A percentile compares a stretch with the other conserved stretches of the same genome.
Evolutionary conservation across 1,140 invertebrate species (phyloP).

Genomic region (Mycetomoellerius zeteki): DNA sequence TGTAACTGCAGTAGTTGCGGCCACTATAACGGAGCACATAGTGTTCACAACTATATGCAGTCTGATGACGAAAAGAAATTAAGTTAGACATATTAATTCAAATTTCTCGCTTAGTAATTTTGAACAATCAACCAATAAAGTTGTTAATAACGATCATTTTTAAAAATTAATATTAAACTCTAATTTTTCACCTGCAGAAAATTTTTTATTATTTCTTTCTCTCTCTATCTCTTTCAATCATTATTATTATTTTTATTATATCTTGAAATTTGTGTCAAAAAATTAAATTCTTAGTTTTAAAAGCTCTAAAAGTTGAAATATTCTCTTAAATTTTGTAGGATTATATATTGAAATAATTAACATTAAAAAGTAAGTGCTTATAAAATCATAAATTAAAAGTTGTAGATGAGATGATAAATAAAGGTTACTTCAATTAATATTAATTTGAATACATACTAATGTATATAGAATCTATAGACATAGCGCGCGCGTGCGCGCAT

Average conservation of each 20-base stretch:
- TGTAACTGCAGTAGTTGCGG: slow-evolving; percentile 1
- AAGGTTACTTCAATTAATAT: slow-evolving; percentile 5
- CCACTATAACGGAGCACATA: not conserved
- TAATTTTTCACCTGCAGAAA: not conserved
- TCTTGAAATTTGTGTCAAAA: not conserved
- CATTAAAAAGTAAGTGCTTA: not conserved
- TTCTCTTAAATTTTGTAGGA: not conserved
- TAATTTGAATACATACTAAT: too few relatives aligned
- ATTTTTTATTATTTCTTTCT: not conserved
- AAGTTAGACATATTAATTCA: not conserved
- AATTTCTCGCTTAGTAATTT: not conserved
- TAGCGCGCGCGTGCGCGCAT: too few relatives aligned
- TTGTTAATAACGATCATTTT: not conserved
- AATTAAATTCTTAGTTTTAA: not conserved
- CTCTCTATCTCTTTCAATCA: not conserved
- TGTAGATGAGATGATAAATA: not conserved
- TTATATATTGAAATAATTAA: not conserved
- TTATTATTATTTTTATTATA: not conserved
- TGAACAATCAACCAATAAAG: not conserved
- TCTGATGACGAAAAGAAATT: not conserved
- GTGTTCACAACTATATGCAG: not conserved
- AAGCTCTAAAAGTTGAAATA: not conserved
- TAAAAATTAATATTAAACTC: not conserved
- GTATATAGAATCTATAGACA: not conserved
- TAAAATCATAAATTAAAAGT: not conserved